A percentile compares a stretch with the other conserved stretches of the same genome.
Evolutionary conservation across 2,797 vertebrate species (phyloP).

Genomic region (Sebastolobus altivelis): DNA sequence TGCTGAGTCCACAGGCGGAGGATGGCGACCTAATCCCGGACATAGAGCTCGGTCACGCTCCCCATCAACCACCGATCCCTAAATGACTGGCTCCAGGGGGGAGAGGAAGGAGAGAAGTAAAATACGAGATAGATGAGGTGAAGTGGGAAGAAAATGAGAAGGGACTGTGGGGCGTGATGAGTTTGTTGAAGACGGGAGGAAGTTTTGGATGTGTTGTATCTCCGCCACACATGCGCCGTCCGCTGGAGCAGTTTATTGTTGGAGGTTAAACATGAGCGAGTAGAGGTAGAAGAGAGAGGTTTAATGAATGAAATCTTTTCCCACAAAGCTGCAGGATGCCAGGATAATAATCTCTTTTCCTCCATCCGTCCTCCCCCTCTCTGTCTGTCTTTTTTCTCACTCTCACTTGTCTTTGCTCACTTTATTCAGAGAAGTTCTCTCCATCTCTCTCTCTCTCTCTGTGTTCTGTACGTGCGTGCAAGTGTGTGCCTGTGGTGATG

Average conservation of each 20-base stretch:
- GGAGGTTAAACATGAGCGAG: slow-evolving; percentile 30
- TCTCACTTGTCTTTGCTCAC: slow-evolving; percentile 33
- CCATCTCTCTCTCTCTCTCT: slow-evolving; percentile 33
- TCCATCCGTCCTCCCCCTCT: slow-evolving; percentile 19
- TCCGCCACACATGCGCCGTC: neutral
- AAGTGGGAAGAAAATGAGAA: slow-evolving; percentile 47
- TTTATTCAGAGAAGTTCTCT: slow-evolving; percentile 37
- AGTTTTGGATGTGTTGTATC: slow-evolving; percentile 42
- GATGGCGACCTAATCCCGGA: slow-evolving; percentile 66
- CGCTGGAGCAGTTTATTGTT: slow-evolving; percentile 39
- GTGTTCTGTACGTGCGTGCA: slow-evolving; percentile 48
- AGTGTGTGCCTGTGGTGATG: slow-evolving; percentile 68
- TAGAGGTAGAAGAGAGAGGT: slow-evolving; percentile 17
- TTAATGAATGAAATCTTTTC: slow-evolving; percentile 76
- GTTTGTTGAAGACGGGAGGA: slow-evolving; percentile 18
- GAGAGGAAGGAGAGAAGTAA: slow-evolving; percentile 37
- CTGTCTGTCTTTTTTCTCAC: slow-evolving; percentile 29
- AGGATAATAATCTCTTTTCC: slow-evolving; percentile 47
- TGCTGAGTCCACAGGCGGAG: slow-evolving; percentile 64
- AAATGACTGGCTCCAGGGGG: slow-evolving; percentile 63
- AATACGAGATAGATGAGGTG: slow-evolving; percentile 50
- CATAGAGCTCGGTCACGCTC: slow-evolving; percentile 61
- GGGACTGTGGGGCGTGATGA: slow-evolving; percentile 30
- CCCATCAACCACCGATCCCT: slow-evolving; percentile 64
- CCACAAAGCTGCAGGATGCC: slow-evolving; percentile 73